Percentiles rank a stretch among this genome's conserved stretches.
Evolutionary conservation across 2,113 vertebrate species (phyloP).

Genomic region (Sterrhoptilus dennistouni): DNA sequence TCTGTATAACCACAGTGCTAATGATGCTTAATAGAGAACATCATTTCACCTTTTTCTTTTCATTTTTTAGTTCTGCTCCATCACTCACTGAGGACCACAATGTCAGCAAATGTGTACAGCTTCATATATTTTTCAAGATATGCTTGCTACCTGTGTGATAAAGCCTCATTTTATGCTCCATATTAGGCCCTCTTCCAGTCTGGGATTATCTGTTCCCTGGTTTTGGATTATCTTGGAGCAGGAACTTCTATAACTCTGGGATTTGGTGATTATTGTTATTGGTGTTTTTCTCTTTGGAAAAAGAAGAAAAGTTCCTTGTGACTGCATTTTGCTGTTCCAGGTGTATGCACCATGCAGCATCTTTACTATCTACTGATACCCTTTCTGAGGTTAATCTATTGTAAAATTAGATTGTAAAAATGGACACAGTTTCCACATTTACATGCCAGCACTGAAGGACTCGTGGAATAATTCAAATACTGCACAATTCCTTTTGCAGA

Average conservation of each 20-base stretch:
- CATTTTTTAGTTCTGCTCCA: not conserved
- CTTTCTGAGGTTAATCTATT: slow-evolving; percentile 73
- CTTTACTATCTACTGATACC: slow-evolving; percentile 47
- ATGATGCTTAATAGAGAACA: slow-evolving; percentile 38
- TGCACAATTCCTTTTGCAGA: slow-evolving; percentile 8
- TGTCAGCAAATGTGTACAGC: not conserved
- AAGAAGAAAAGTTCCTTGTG: slow-evolving; percentile 24
- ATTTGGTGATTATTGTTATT: slow-evolving; percentile 53
- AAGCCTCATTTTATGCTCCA: slow-evolving; percentile 38
- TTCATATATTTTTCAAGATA: slow-evolving; percentile 44
- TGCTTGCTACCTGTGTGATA: not conserved
- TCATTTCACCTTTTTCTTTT: not conserved
- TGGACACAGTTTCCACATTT: slow-evolving; percentile 58
- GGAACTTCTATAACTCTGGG: not conserved
- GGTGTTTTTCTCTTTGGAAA: slow-evolving; percentile 34
- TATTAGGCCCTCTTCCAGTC: not conserved
- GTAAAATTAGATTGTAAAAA: slow-evolving; percentile 77
- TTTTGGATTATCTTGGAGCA: slow-evolving; percentile 28
- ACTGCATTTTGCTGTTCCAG: slow-evolving; percentile 39
- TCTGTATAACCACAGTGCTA: not conserved
- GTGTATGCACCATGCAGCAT: not conserved
- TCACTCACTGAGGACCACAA: not conserved
- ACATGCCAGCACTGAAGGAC: slow-evolving; percentile 47
- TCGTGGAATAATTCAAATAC: slow-evolving; percentile 40
- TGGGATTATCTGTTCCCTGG: not conserved